A percentile compares a stretch with the other conserved stretches of the same genome.
phyloP scores from a whole-genome alignment of 2,888 invertebrate species.

The Meganola albula region DNA sequence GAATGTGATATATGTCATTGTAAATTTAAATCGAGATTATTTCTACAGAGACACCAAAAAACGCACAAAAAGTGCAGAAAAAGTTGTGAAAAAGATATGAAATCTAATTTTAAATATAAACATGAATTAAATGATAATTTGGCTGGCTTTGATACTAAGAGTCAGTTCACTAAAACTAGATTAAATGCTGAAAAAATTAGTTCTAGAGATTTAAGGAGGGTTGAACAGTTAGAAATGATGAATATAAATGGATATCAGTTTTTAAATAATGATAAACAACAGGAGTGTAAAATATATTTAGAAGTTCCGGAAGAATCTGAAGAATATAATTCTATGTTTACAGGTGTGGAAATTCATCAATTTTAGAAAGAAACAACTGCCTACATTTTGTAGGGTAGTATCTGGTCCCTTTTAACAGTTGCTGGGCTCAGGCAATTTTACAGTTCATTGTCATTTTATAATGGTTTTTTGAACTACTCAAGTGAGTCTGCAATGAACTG shows the following conservation, averaged over 20 bases:
- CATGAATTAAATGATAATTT: conserved; percentile 1
- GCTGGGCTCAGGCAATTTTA: no score
- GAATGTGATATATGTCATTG: conserved; percentile 49
- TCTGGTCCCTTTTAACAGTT: no score
- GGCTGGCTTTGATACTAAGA: background rate
- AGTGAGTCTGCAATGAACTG: no score
- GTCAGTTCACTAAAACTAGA: conserved; percentile 2
- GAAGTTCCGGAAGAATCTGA: conserved; percentile 30
- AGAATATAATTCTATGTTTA: conserved; percentile 23
- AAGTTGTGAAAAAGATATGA: conserved; percentile 7
- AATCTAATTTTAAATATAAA: conserved; percentile 1
- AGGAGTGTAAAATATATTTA: conserved; percentile 27
- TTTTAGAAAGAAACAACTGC: no score
- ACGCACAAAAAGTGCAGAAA: conserved; percentile 31
- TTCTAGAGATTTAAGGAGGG: conserved; percentile 15
- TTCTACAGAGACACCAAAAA: conserved; percentile 45
- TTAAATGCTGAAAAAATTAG: background rate
- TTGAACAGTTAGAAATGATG: conserved; percentile 11
- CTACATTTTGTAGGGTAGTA: no score
- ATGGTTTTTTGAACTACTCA: no score
- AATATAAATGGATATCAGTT: conserved; percentile 15
- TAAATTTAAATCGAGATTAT: conserved; percentile 42
- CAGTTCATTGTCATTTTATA: no score
- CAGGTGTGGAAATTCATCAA: background rate
- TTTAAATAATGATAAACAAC: conserved; percentile 5